A percentile compares a stretch with the other conserved stretches of the same genome.
phyloP scores from a whole-genome alignment of 2,888 invertebrate species.

The Pristionchus japonicus region DNA sequence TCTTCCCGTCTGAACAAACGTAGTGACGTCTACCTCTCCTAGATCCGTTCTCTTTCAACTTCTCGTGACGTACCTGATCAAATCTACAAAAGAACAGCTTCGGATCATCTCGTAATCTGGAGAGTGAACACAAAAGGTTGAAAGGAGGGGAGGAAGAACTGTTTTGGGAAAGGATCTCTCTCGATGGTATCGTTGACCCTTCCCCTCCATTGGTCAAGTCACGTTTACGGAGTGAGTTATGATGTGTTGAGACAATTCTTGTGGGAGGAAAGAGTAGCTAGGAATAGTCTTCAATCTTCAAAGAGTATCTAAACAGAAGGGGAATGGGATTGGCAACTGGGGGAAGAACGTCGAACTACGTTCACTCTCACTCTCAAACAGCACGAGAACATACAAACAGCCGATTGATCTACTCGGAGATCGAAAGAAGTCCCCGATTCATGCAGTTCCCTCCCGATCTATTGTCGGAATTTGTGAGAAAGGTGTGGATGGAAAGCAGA shows the following conservation, averaged over 20 bases:
- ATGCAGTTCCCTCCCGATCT: background rate
- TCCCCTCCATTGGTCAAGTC: background rate
- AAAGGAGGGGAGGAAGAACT: background rate
- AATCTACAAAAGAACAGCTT: background rate
- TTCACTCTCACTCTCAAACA: background rate
- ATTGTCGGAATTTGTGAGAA: background rate
- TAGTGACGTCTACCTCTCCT: background rate
- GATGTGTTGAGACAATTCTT: background rate
- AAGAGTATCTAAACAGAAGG: background rate
- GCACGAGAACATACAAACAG: background rate
- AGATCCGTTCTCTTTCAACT: too few relatives aligned
- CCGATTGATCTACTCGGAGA: background rate
- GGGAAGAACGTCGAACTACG: background rate
- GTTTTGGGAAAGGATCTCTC: background rate
- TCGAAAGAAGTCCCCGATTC: background rate
- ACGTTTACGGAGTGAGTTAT: background rate
- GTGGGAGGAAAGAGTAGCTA: background rate
- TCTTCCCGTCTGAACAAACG: background rate
- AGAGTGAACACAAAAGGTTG: background rate
- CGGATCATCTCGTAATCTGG: background rate
- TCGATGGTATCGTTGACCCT: background rate
- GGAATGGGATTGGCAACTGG: background rate
- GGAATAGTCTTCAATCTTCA: constrained; percentile 3
- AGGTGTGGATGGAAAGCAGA: background rate
- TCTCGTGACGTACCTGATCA: background rate